Evolutionary conservation across 37 sponge, comb jelly and placozoan species (phyloP).

Genomic region (Cladorhizidae sp.): DNA sequence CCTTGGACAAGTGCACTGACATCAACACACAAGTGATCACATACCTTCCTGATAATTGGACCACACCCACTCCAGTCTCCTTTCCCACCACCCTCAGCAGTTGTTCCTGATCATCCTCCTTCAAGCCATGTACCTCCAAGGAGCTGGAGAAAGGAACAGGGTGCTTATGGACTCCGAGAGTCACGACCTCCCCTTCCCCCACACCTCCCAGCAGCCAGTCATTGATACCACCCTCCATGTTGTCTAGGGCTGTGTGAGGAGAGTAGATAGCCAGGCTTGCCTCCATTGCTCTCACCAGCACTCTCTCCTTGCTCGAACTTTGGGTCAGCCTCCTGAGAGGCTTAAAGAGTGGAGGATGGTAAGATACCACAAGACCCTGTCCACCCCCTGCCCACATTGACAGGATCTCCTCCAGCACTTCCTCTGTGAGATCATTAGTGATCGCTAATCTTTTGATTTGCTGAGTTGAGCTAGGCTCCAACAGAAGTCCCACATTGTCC

Average conservation of each 20-base stretch:
- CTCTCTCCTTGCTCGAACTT: conserved; percentile 79
- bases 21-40: background rate
- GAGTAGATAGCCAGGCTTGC: conserved; percentile 83
- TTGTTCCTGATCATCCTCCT: conserved; percentile 4
- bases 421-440: conserved; percentile 95
- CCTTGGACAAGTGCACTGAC: too few relatives aligned
- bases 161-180: conserved; percentile 20
- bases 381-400: conserved; percentile 1
- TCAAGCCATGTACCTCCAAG: conserved; percentile 8
- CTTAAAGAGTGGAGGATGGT: conserved; percentile 93
- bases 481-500: conserved; percentile 96
- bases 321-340: conserved; percentile 86
- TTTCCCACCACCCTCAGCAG: background rate
- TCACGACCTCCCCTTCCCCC: conserved; percentile 55
- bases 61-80: background rate
- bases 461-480: conserved; percentile 61
- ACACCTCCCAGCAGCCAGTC: conserved; percentile 90
- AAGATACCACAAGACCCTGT: conserved; percentile 74
- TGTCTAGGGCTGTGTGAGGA: conserved; percentile 92
- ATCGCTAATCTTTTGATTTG: conserved; percentile 52
- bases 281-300: conserved; percentile 79
- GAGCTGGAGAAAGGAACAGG: background rate
- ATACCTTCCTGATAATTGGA: background rate
- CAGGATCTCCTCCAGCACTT: conserved; percentile 76
- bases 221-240: conserved; percentile 82